Conservation (phyloP, 2,888 invertebrate genomes). For the Sinhomidia bicolor region DNA sequence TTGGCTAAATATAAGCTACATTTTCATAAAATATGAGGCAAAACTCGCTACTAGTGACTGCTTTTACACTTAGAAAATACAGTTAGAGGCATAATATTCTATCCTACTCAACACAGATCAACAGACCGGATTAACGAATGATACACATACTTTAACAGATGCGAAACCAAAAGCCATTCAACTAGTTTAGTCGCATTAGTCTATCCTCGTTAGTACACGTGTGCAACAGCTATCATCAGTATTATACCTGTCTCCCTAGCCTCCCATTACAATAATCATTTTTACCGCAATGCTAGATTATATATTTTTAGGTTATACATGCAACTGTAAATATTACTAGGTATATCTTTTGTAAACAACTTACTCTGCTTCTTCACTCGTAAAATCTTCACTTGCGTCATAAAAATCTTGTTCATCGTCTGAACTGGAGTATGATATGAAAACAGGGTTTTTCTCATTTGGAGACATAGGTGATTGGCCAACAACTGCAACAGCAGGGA, state of each 20-base stretch:
- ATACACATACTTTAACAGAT: slow-evolving; percentile 14
- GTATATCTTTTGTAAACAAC: slow-evolving; percentile 24
- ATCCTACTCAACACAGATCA: slow-evolving; percentile 5
- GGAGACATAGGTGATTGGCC: slow-evolving; percentile 78
- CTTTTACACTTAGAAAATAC: too few relatives aligned
- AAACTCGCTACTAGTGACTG: too few relatives aligned
- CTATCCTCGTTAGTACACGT: slow-evolving; percentile 11
- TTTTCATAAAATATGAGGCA: not conserved
- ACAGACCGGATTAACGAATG: slow-evolving; percentile 2
- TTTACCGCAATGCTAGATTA: not conserved
- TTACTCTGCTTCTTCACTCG: slow-evolving; percentile 73
- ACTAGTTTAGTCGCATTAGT: slow-evolving; percentile 34
- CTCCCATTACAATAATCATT: not conserved
- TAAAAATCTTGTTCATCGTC: slow-evolving; percentile 94
- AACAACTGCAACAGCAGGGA: slow-evolving; percentile 60
- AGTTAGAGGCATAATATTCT: too few relatives aligned
- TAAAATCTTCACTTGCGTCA: slow-evolving; percentile 90
- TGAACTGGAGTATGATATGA: slow-evolving; percentile 97
- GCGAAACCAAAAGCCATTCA: slow-evolving; percentile 29
- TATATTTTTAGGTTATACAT: not conserved
- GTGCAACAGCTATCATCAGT: not conserved
- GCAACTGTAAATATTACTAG: not conserved
- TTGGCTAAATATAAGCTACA: not conserved
- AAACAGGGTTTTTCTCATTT: slow-evolving; percentile 78
- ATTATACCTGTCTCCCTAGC: not conserved